Conservation (phyloP, 2,113 vertebrate species). For the Zapornia atra region DNA sequence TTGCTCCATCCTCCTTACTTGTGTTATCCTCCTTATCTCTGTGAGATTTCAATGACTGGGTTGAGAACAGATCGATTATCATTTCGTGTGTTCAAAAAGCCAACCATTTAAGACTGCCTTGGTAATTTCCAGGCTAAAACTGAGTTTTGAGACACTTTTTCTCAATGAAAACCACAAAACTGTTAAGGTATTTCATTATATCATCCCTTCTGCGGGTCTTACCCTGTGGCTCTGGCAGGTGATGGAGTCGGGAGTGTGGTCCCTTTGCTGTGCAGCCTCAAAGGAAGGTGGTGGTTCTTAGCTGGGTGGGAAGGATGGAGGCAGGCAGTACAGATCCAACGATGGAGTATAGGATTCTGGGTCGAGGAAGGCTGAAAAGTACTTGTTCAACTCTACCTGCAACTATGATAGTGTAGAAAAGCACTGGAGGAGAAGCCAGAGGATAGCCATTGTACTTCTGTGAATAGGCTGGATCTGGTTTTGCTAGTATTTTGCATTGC, state of each 20-base stretch:
- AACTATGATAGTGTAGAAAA: not conserved
- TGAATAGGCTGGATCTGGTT: not conserved
- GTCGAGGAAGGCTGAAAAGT: not conserved
- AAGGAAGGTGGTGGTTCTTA: not conserved
- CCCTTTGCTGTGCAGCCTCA: not conserved
- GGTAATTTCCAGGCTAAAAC: not conserved
- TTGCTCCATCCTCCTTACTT: not conserved
- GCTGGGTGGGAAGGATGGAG: not conserved
- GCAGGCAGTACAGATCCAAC: not conserved
- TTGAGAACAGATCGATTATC: slow-evolving; percentile 46
- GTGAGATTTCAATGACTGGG: slow-evolving; percentile 50
- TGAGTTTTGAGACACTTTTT: not conserved
- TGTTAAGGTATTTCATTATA: not conserved
- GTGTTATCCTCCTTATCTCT: slow-evolving; percentile 16
- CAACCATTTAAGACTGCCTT: not conserved
- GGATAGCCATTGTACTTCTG: not conserved
- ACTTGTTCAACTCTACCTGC: not conserved
- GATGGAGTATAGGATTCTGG: not conserved
- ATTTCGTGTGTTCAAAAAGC: slow-evolving; percentile 35
- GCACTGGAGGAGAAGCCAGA: not conserved
- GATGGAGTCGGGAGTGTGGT: not conserved
- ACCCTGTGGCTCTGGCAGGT: rapidly evolving
- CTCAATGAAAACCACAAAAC: not conserved
- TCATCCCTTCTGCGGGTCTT: not conserved
- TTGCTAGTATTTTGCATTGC: not conserved